A percentile compares a stretch with the other conserved stretches of the same genome.
Conservation (phyloP, 2,888 invertebrate genomes). For the Capitulum mitella region DNA sequence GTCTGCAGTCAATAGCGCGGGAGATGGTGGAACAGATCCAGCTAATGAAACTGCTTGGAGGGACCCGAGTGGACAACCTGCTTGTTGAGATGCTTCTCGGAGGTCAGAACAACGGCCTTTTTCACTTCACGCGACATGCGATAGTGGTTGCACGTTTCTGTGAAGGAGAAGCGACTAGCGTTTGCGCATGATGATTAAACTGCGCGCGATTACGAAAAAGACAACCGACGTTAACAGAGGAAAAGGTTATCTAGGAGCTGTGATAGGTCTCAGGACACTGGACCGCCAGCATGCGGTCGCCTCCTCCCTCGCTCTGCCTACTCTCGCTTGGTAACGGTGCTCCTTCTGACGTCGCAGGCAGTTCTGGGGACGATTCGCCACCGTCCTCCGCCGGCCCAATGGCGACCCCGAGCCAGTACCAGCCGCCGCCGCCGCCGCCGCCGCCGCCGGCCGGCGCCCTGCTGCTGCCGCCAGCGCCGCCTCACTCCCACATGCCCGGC, state of each 20-base stretch:
- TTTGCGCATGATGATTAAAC: no score
- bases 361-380: neutral
- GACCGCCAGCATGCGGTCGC: no score
- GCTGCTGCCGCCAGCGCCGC: neutral
- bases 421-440: neutral
- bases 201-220: no score
- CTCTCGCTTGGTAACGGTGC: no score
- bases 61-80: constrained; percentile 85
- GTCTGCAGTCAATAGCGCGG: constrained; percentile 92
- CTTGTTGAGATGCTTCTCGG: constrained; percentile 94
- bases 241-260: no score
- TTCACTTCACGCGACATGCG: no score
- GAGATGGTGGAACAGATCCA: constrained; percentile 98
- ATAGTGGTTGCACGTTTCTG: no score
- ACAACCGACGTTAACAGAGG: no score
- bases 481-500: neutral
- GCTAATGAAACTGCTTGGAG: constrained; percentile 88
- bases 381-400: neutral
- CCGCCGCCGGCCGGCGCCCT: neutral
- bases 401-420: neutral
- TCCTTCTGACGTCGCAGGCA: neutral
- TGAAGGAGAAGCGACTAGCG: no score
- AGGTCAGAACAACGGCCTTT: no score
- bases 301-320: no score
- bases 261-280: no score